phyloP scores from a whole-genome alignment of 2,888 invertebrate genomes.

The Drosophila tripunctata region DNA sequence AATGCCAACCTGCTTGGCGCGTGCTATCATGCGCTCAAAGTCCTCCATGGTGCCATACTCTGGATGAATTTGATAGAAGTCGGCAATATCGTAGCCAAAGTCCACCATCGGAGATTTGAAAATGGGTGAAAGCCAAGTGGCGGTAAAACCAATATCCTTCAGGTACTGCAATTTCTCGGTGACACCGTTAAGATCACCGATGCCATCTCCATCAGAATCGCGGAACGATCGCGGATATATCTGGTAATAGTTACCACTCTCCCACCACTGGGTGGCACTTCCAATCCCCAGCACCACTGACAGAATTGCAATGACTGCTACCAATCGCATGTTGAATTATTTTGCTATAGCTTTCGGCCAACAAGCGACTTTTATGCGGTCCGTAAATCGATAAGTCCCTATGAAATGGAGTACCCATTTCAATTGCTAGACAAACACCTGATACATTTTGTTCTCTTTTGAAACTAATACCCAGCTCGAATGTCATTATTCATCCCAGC shows the following conservation, averaged over 20 bases:
- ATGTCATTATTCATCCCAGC: constrained; percentile 47
- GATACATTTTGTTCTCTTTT: constrained; percentile 10
- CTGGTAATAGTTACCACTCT: constrained; percentile 88
- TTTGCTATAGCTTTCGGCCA: constrained; percentile 4
- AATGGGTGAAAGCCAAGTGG: constrained; percentile 90
- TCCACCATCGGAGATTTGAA: constrained; percentile 91
- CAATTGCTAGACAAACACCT: constrained; percentile 66
- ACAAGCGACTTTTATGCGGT: constrained; percentile 55
- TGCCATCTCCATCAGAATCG: constrained; percentile 91
- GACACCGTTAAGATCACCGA: constrained; percentile 87
- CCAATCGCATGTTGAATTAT: constrained; percentile 49
- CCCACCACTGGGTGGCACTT: constrained; percentile 79
- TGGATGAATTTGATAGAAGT: constrained; percentile 88
- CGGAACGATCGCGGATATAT: constrained; percentile 92
- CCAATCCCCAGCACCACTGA: constrained; percentile 35
- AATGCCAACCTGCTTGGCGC: constrained; percentile 86
- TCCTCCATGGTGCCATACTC: constrained; percentile 90
- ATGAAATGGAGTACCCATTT: constrained; percentile 52
- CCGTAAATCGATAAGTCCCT: constrained; percentile 56
- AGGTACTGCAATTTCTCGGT: constrained; percentile 87
- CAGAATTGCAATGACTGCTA: constrained; percentile 35
- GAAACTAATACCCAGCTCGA: constrained; percentile 12
- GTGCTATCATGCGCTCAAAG: constrained; percentile 87
- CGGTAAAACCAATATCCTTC: constrained; percentile 88
- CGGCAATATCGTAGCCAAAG: constrained; percentile 91